Conservation (phyloP, 1,140 invertebrate species). For the Danaus plexippus region DNA sequence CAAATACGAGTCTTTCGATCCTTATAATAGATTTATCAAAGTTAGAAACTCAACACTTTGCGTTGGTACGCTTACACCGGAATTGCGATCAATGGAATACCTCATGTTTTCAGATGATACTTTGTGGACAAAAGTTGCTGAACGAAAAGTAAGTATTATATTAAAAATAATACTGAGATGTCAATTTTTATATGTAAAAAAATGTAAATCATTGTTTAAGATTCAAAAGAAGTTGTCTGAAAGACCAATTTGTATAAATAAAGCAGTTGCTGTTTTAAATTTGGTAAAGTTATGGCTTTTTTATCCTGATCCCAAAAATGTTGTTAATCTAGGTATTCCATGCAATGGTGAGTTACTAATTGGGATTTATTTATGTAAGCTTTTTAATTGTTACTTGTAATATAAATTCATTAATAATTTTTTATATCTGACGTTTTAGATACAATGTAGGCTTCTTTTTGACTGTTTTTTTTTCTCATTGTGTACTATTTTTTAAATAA, state of each 20-base stretch:
- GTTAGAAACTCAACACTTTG: constrained; percentile 54
- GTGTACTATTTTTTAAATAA: constrained; percentile 6
- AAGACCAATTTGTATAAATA: constrained; percentile 34
- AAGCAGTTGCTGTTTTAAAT: constrained; percentile 52
- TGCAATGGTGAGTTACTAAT: constrained; percentile 56
- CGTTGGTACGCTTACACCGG: constrained; percentile 56
- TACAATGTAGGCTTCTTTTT: too few species aligned
- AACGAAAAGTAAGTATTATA: constrained; percentile 40
- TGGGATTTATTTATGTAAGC: constrained; percentile 6
- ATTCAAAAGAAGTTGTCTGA: constrained; percentile 20
- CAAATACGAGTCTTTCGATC: constrained; percentile 57
- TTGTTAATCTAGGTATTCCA: constrained; percentile 60
- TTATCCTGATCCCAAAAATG: constrained; percentile 37
- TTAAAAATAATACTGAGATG: too few species aligned
- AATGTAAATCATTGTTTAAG: constrained; percentile 14
- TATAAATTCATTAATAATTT: neutral
- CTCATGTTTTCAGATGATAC: constrained; percentile 51
- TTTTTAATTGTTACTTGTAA: neutral
- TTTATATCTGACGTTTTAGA: too few species aligned
- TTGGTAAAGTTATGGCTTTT: constrained; percentile 63
- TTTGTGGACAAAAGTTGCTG: constrained; percentile 42
- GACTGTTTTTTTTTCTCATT: too few species aligned
- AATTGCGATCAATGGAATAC: constrained; percentile 66
- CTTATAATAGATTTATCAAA: constrained; percentile 54
- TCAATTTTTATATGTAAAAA: neutral